A percentile compares a stretch with the other conserved stretches of the same genome.
Evolutionary conservation across 2,797 vertebrate genomes (phyloP).

Genomic region (Paratrypauchen microcephalus): DNA sequence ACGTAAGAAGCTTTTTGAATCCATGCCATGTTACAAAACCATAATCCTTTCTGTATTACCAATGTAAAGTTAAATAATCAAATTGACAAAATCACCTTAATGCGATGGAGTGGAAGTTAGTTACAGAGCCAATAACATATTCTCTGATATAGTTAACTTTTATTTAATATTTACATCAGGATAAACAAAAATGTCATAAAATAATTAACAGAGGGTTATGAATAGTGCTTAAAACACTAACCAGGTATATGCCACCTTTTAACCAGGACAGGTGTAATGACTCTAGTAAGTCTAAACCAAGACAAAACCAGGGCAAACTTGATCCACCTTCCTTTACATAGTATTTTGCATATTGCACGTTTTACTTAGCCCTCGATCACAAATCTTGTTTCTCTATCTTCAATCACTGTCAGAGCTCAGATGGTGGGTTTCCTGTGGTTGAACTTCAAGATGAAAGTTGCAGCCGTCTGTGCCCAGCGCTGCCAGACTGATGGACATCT

Average conservation of each 20-base stretch:
- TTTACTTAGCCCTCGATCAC: neutral
- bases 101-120: too few relatives aligned
- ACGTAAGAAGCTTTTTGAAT: too few relatives aligned
- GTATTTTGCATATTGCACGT: neutral
- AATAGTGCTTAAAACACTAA: too few relatives aligned
- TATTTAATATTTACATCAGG: too few relatives aligned
- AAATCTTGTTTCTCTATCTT: conserved; percentile 25
- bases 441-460: conserved; percentile 76
- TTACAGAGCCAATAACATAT: too few relatives aligned
- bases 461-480: conserved; percentile 41
- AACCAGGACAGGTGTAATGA: too few relatives aligned
- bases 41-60: neutral
- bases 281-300: neutral
- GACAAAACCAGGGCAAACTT: neutral
- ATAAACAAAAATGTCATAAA: too few relatives aligned
- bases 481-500: conserved; percentile 68
- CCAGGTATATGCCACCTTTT: too few relatives aligned
- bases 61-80: neutral
- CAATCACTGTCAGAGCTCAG: conserved; percentile 61
- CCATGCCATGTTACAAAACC: too few relatives aligned
- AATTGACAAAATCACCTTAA: neutral
- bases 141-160: too few relatives aligned
- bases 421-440: conserved; percentile 68
- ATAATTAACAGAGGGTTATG: too few relatives aligned
- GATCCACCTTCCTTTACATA: neutral